Evolutionary conservation across 2,888 invertebrate species (phyloP), one percentile per base, ranked within the genome.

Genomic region (Pseudeuparius sepicola): DNA sequence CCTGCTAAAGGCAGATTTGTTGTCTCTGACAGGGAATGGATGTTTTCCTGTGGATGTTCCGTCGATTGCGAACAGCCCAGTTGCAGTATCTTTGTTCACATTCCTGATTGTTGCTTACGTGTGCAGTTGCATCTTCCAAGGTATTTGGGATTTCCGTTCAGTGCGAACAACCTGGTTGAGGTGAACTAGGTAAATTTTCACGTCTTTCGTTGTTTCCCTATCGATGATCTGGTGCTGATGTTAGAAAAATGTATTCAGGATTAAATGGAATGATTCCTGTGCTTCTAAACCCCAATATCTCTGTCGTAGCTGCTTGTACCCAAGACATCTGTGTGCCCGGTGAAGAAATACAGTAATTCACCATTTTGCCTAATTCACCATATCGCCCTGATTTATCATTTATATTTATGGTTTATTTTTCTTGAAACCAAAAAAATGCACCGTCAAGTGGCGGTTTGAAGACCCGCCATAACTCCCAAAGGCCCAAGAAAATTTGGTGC

Each of bases 371-470:
- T n/a, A n/a, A n/a, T n/a, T n/a, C n/a, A n/a, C n/a, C n/a, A n/a
- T n/a, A n/a, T n/a, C n/a, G n/a, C n/a, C n/a, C n/a, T n/a, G n/a
- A n/a, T n/a, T n/a, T n/a, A n/a, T n/a, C n/a, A n/a, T n/a, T n/a
- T n/a, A n/a, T n/a, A n/a, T n/a, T n/a, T n/a, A n/a, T n/a, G n/a
- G n/a, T n/a, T n/a, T n/a, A n/a, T n/a, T n/a, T n/a, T n/a, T n/a
- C n/a, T n/a, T 54, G 34, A 13, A 48, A 37, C 41, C 50, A 53
- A 37, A 54, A 43, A 36, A 54, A 24, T 9, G 40, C 9, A 12
- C 45, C 24, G 30, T 54, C 47, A 4, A 54, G 34, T 3, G 52
- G 52, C 32, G 53, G 53, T n/a, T n/a, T n/a, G n/a, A n/a, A n/a
- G n/a, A n/a, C n/a, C n/a, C n/a, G n/a, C n/a, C n/a, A n/a, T n/a